Conservation (phyloP, 2,113 vertebrate species). For the Sula dactylatra region DNA sequence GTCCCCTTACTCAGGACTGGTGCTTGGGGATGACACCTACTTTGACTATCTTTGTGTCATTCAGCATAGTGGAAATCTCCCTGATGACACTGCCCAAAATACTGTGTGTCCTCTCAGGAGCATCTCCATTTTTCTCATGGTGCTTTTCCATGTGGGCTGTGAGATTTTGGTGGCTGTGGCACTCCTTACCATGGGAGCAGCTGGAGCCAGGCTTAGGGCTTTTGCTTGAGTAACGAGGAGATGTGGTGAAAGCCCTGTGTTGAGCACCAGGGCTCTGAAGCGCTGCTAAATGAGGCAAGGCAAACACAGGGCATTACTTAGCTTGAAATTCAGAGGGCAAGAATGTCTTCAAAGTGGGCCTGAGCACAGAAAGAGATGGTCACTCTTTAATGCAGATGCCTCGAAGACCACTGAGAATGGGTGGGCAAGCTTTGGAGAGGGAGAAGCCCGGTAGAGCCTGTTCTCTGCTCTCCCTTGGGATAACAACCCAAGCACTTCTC, state of each 20-base stretch:
- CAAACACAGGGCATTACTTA: not conserved
- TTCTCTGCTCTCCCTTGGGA: not conserved
- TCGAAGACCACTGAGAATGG: not conserved
- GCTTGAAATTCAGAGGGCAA: not conserved
- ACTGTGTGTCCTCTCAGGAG: fast-evolving
- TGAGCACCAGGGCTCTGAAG: not conserved
- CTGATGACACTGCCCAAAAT: not conserved
- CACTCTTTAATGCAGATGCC: not conserved
- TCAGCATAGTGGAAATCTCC: not conserved
- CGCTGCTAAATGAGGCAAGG: not conserved
- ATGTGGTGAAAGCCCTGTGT: not conserved
- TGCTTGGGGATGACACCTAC: not conserved
- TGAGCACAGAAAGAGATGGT: not conserved
- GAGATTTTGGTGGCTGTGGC: not conserved
- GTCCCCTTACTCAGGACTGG: not conserved
- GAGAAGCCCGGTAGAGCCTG: not conserved
- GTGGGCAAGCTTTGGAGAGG: not conserved
- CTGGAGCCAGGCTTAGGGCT: not conserved
- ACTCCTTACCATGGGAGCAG: not conserved
- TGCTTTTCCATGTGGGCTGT: not conserved
- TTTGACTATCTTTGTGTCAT: not conserved
- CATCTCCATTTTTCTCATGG: not conserved
- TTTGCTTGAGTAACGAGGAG: not conserved
- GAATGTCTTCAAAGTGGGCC: not conserved
- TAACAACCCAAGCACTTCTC: not conserved